Percentiles rank a stretch among this genome's conserved stretches.
Evolutionary conservation across 2,797 vertebrate genomes (phyloP).

Genomic region (Bradypodion ventrale): DNA sequence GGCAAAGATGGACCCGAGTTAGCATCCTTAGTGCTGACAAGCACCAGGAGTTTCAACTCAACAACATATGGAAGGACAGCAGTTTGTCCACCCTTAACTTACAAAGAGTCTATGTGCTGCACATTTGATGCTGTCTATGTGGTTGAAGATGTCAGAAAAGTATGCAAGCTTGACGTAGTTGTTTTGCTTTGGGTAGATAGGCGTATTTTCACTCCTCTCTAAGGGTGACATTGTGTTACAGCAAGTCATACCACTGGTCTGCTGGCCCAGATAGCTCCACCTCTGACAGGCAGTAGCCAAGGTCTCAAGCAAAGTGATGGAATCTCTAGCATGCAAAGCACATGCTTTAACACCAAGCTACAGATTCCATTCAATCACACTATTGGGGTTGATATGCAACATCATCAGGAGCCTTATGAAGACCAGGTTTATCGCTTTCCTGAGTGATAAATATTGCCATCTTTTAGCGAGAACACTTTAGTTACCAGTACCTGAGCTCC

Average conservation of each 20-base stretch:
- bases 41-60: too few relatives aligned
- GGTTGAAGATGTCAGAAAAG: background rate
- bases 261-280: background rate
- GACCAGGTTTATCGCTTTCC: background rate
- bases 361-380: background rate
- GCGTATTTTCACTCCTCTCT: background rate
- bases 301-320: background rate
- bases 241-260: too few relatives aligned
- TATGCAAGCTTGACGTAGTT: background rate
- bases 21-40: too few relatives aligned
- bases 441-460: background rate
- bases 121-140: background rate
- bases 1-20: too few relatives aligned
- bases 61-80: too few relatives aligned
- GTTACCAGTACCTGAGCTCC: constrained; percentile 79
- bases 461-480: background rate
- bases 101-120: background rate
- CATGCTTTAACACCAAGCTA: background rate
- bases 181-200: background rate
- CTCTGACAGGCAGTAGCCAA: background rate
- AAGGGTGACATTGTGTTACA: too few relatives aligned
- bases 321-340: background rate
- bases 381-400: background rate
- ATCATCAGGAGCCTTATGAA: background rate
- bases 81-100: too few relatives aligned